These are phyloP conservation scores for Sciurus niger DNA, from an alignment of 2,113 vertebrate species.

Conservation along the genomic window DNA sequence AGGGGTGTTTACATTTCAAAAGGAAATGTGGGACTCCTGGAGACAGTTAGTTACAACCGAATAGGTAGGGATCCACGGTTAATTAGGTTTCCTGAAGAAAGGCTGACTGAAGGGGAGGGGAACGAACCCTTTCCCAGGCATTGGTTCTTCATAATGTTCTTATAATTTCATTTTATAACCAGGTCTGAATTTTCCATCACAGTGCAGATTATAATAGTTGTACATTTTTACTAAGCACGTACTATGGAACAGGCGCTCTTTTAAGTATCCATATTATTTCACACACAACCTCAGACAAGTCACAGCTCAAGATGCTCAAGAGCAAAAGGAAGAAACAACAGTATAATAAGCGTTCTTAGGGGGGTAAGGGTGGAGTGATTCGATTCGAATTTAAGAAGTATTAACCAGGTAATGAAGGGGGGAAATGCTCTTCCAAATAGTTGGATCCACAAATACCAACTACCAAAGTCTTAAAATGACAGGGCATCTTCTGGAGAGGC, in stretches of 20 bases:
- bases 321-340: not conserved
- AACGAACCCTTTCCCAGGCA: too few species aligned
- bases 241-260: not conserved
- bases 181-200: too few species aligned
- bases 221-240: not conserved
- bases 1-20: too few species aligned
- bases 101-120: too few species aligned
- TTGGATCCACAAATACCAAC: not conserved
- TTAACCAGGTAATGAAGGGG: too few species aligned
- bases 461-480: not conserved
- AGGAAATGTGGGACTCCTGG: too few species aligned
- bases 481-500: not conserved
- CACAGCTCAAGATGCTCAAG: not conserved
- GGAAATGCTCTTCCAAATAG: not conserved
- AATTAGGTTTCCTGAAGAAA: too few species aligned
- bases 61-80: too few species aligned
- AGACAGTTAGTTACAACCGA: too few species aligned
- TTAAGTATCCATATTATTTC: not conserved
- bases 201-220: not conserved
- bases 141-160: too few species aligned
- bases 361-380: not conserved
- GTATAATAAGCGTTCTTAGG: not conserved
- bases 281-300: not conserved
- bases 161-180: too few species aligned
- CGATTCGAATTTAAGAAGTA: not conserved